A percentile compares a stretch with the other conserved stretches of the same genome.
Evolutionary conservation across 1,140 invertebrate species (phyloP).

Genomic region (Leucophenga varia): DNA sequence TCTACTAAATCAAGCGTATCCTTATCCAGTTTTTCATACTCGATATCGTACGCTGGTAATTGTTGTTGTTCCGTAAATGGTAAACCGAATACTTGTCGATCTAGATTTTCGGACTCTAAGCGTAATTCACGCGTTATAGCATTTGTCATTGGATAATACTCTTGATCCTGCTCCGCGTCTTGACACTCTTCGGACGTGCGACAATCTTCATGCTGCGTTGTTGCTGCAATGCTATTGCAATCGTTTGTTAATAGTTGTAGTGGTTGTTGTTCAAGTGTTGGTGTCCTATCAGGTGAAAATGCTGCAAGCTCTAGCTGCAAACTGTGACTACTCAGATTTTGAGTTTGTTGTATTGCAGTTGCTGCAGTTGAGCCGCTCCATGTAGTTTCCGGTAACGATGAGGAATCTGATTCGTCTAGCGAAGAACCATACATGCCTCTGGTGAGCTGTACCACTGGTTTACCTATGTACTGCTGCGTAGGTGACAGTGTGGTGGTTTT

Average conservation of each 20-base stretch:
- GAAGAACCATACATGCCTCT: slow-evolving; percentile 45
- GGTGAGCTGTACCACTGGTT: slow-evolving; percentile 57
- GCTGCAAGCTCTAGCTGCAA: slow-evolving; percentile 40
- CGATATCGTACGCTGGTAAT: slow-evolving; percentile 23
- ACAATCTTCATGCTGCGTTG: slow-evolving; percentile 57
- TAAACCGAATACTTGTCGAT: slow-evolving; percentile 72
- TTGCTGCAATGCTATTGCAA: too few relatives aligned
- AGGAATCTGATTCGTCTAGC: slow-evolving; percentile 59
- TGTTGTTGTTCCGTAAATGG: slow-evolving; percentile 34
- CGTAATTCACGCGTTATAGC: slow-evolving; percentile 79
- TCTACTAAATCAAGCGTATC: slow-evolving; percentile 48
- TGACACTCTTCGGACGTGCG: slow-evolving; percentile 75
- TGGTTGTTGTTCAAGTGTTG: not conserved
- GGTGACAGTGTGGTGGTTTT: slow-evolving; percentile 20
- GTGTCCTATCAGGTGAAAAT: slow-evolving; percentile 8
- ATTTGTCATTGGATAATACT: slow-evolving; percentile 83
- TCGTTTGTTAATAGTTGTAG: not conserved
- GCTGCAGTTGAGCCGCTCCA: slow-evolving; percentile 49
- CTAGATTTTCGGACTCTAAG: slow-evolving; percentile 77
- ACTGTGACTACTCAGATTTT: slow-evolving; percentile 45
- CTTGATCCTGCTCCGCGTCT: too few relatives aligned
- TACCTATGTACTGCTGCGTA: slow-evolving; percentile 25
- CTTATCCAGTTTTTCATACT: slow-evolving; percentile 52
- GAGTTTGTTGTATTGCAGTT: slow-evolving; percentile 47
- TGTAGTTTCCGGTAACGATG: slow-evolving; percentile 50